Percentiles rank a stretch among this genome's conserved stretches.
phyloP scores from a whole-genome alignment of 1,140 invertebrate genomes.

The Papilio dardanus region DNA sequence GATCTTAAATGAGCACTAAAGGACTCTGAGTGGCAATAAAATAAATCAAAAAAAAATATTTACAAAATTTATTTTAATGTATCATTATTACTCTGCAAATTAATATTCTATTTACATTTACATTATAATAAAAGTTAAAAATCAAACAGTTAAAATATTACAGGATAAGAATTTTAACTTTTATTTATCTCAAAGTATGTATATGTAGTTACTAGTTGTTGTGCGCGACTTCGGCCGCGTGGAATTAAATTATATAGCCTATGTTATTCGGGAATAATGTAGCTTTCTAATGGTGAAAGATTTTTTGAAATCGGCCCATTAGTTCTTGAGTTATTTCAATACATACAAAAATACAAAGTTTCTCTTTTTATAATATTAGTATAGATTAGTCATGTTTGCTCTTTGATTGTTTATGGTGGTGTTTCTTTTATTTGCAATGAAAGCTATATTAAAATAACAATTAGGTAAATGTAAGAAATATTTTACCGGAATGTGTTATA shows the following conservation, averaged over 20 bases:
- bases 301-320: background rate
- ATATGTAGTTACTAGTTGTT: too few species aligned
- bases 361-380: too few species aligned
- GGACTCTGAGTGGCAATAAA: background rate
- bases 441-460: background rate
- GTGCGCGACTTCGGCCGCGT: too few species aligned
- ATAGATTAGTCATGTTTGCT: too few species aligned
- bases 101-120: conserved; percentile 1
- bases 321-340: too few species aligned
- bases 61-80: conserved; percentile 26
- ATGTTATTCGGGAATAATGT: too few species aligned
- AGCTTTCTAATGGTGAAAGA: too few species aligned
- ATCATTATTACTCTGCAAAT: conserved; percentile 1
- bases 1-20: too few species aligned
- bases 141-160: background rate
- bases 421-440: background rate
- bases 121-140: background rate
- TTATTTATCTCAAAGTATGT: background rate
- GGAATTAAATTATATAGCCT: too few species aligned
- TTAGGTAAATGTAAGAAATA: background rate
- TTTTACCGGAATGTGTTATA: background rate
- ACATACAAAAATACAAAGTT: too few species aligned
- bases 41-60: background rate
- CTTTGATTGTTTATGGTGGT: too few species aligned
- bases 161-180: background rate